These are phyloP conservation scores for Mycteria americana DNA, from an alignment of 2,797 vertebrate genomes.

Conservation along the genomic window DNA sequence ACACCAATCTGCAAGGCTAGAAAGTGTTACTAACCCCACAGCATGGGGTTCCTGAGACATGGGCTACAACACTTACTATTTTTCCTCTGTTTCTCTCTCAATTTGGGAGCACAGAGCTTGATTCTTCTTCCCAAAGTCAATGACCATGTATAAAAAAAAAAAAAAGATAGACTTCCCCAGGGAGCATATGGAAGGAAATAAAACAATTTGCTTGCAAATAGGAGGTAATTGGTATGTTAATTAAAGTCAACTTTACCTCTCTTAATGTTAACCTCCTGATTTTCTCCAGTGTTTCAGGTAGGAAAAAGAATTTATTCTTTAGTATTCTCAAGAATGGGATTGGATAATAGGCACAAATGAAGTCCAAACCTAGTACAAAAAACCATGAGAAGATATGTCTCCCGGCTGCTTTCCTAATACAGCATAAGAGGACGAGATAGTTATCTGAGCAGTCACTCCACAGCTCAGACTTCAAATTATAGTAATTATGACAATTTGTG, in stretches of 20 bases:
- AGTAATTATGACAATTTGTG: conserved; percentile 84
- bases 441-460: conserved; percentile 76
- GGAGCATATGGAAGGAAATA: conserved; percentile 70
- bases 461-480: conserved; percentile 80
- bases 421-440: conserved; percentile 69
- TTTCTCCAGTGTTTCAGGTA: conserved; percentile 76
- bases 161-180: conserved; percentile 16
- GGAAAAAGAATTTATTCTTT: conserved; percentile 74
- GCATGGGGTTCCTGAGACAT: not conserved
- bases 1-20: not conserved
- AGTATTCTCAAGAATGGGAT: conserved; percentile 74
- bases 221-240: conserved; percentile 79
- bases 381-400: conserved; percentile 71
- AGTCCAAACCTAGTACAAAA: conserved; percentile 75
- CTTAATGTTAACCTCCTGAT: conserved; percentile 79
- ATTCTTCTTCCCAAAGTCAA: not conserved
- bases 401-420: conserved; percentile 69
- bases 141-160: conserved; percentile 4
- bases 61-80: not conserved
- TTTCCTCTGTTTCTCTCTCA: not conserved
- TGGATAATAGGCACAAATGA: conserved; percentile 80
- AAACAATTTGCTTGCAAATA: conserved; percentile 74
- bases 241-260: conserved; percentile 74
- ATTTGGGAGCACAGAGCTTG: not conserved
- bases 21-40: not conserved